Base-by-base conservation (phyloP, 2,797 vertebrate species). In the Paedocypris micromegethes region DNA sequence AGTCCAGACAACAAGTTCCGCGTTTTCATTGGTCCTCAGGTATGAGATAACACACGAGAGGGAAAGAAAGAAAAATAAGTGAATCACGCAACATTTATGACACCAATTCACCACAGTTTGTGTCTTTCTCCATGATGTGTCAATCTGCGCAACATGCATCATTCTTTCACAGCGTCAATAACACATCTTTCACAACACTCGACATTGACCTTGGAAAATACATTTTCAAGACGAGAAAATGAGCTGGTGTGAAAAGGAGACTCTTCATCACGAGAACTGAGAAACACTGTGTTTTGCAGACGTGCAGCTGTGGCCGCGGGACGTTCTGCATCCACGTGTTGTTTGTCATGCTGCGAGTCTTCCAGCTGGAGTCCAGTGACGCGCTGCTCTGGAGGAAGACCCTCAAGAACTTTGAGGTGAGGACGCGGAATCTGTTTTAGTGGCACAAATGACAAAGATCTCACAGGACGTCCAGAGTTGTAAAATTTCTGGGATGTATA, bases 1-100 rank as follows among this genome's bases (percentile, higher is more conserved):
- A 93, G 91, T 79, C 93, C 93, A 5, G 93, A 93, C 81, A 94
- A 94, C 68, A 94, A 94, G 74, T 94, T 93, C 59, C 85, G 93
- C 9, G 93, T 94, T 23, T 94, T 94, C 69, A 94, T 94, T 74
- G 93, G 93, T 8, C 93, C 93, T 75, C 93, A 94, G 92, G 93
- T 94, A 81, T 42, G 71, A 7, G 2, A 38, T 53, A 3, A 9
- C 2, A 42, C 42, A 23, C 23, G 23, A 23, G 23, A 23, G 23
- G 23, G 23, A 23, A 23, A 23, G 23, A 23, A 23, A 23, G 23
- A 23, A 23, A 23, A 23, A 23, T 23, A 23, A 23, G 23, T 23
- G 23, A 23, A 23, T 23, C 23, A 23, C 23, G 23, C 23, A 23
- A 23, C 23, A 23, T 23, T n/a, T n/a, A n/a, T n/a, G n/a, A n/a